Conservation (phyloP, 2,888 invertebrate species). For the Plagodis dolabraria region DNA sequence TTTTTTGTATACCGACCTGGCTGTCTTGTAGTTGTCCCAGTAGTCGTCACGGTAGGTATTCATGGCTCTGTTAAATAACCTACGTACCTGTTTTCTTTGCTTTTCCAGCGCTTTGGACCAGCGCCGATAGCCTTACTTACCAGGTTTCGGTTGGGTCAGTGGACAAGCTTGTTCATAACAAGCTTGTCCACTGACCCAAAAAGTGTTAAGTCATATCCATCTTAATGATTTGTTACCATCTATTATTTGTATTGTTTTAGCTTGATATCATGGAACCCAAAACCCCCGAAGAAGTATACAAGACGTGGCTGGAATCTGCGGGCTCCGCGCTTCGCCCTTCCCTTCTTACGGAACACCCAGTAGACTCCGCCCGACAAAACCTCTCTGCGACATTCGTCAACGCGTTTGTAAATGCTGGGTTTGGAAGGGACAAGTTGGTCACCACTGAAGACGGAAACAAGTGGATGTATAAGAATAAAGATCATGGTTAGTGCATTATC, state of each 20-base stretch:
- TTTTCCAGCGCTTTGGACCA: too few relatives aligned
- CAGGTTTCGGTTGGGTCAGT: too few relatives aligned
- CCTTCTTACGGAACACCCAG: constrained; percentile 89
- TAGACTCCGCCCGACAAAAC: constrained; percentile 98
- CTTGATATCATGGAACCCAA: constrained; percentile 99
- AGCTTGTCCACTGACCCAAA: too few relatives aligned
- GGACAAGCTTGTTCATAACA: too few relatives aligned
- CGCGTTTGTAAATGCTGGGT: constrained; percentile 99
- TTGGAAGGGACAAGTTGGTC: constrained; percentile 97
- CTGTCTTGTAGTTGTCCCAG: too few relatives aligned
- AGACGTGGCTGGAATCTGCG: constrained; percentile 97
- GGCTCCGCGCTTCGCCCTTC: constrained; percentile 87
- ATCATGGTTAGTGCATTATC: constrained; percentile 86
- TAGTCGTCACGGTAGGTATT: too few relatives aligned
- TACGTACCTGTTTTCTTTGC: too few relatives aligned
- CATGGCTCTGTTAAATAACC: too few relatives aligned
- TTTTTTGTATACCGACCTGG: too few relatives aligned
- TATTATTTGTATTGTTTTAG: constrained; percentile 59
- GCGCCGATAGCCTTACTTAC: too few relatives aligned
- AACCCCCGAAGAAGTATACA: constrained; percentile 99
- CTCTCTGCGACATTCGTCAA: constrained; percentile 99
- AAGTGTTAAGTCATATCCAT: too few relatives aligned
- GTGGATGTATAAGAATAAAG: constrained; percentile 99
- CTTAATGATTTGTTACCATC: too few relatives aligned
- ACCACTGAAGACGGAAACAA: constrained; percentile 93